These are phyloP conservation scores for Turritopsis rubra DNA, from an alignment of 30 jellyfish, hydroid and myxozoan species.

Conservation along the genomic window DNA sequence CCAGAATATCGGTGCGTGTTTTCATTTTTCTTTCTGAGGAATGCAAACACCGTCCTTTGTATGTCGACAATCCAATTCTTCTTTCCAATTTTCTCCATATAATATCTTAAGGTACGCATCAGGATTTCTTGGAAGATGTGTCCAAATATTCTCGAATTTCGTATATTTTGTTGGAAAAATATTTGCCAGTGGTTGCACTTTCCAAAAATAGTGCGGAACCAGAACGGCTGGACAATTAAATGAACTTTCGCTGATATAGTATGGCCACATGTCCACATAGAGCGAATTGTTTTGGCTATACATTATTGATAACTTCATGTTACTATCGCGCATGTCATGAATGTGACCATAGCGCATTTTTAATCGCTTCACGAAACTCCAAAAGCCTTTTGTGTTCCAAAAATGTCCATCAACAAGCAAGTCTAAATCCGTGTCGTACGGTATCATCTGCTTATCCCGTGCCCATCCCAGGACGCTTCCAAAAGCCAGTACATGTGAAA, in stretches of 20 bases:
- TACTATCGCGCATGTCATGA: conserved; percentile 36
- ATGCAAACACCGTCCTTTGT: conserved; percentile 57
- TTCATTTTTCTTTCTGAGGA: neutral
- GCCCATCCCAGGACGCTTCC: conserved; percentile 91
- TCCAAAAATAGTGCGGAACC: conserved; percentile 35
- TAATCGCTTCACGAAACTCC: conserved; percentile 27
- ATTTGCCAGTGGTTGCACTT: conserved; percentile 34
- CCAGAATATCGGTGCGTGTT: neutral
- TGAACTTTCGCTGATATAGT: conserved; percentile 15
- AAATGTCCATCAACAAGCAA: conserved; percentile 33
- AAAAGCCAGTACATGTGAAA: conserved; percentile 49
- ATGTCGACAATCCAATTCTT: conserved; percentile 56
- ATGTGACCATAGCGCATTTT: conserved; percentile 32
- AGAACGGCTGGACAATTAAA: conserved; percentile 4
- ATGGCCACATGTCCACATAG: conserved; percentile 77
- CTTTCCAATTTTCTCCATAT: conserved; percentile 60
- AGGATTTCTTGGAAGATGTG: conserved; percentile 62
- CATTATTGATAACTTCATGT: conserved; percentile 41
- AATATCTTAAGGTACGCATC: conserved; percentile 33
- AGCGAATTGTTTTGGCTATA: conserved; percentile 43
- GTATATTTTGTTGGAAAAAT: conserved; percentile 49
- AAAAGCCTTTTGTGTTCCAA: conserved; percentile 67
- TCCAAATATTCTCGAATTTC: conserved; percentile 43
- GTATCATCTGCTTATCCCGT: conserved; percentile 59
- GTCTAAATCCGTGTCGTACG: conserved; percentile 83